Conservation (phyloP, 2,888 invertebrate genomes). For the Odontocerum albicorne region DNA sequence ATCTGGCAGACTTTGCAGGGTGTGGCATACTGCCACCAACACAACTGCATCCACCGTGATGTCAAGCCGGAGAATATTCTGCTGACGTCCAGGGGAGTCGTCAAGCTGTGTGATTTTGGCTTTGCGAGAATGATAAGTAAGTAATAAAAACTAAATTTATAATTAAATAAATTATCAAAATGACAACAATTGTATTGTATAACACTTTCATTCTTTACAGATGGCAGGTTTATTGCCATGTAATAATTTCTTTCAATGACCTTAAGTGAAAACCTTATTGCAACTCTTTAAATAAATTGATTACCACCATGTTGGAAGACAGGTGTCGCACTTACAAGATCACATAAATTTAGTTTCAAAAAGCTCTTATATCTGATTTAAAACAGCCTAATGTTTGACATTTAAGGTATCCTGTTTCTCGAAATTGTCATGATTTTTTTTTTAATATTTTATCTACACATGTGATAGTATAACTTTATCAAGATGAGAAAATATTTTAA, state of each 20-base stretch:
- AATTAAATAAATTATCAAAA: no score
- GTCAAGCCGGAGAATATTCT: slow-evolving; percentile 99
- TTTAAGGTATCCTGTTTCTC: no score
- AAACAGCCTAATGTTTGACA: no score
- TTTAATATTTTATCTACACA: no score
- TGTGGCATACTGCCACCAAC: slow-evolving; percentile 94
- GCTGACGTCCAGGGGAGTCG: slow-evolving; percentile 87
- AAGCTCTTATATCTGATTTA: no score
- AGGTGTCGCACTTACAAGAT: not conserved
- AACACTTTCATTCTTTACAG: slow-evolving; percentile 6
- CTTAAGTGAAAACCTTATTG: no score
- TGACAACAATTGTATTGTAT: slow-evolving; percentile 20
- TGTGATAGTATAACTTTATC: no score
- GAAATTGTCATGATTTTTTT: no score
- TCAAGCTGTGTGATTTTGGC: slow-evolving; percentile 98
- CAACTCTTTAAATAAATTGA: not conserved
- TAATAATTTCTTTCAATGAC: no score
- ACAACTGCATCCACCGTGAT: slow-evolving; percentile 95
- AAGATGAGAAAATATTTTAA: no score
- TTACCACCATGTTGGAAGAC: not conserved
- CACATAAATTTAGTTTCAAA: no score
- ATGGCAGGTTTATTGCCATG: no score
- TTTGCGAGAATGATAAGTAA: slow-evolving; percentile 94
- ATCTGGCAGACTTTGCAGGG: slow-evolving; percentile 95
- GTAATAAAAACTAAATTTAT: slow-evolving; percentile 36